phyloP scores from a whole-genome alignment of 2,797 vertebrate genomes.

The Scleropages formosus region DNA sequence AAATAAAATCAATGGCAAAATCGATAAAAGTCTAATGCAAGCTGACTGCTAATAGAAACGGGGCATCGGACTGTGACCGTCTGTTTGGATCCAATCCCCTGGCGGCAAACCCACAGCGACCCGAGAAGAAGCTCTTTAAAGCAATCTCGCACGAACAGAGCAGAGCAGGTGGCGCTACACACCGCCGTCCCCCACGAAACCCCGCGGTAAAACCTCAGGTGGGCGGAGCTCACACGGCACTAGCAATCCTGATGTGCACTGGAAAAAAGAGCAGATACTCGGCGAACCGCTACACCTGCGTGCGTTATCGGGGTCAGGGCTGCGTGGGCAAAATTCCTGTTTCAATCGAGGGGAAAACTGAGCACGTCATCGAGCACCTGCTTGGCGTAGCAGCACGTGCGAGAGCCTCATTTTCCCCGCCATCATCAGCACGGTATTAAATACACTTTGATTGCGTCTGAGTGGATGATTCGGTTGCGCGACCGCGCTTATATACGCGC shows the following conservation, averaged over 20 bases:
- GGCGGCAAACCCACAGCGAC: too few relatives aligned
- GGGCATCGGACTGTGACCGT: too few relatives aligned
- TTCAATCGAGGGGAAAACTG: background rate
- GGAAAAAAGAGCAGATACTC: too few relatives aligned
- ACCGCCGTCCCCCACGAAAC: background rate
- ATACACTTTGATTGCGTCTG: slow-evolving; percentile 50
- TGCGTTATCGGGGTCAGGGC: background rate
- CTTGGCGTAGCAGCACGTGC: slow-evolving; percentile 53
- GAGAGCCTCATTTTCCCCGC: slow-evolving; percentile 51
- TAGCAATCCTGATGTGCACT: background rate
- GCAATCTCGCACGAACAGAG: too few relatives aligned
- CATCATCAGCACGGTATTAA: slow-evolving; percentile 52
- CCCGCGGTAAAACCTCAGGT: too few relatives aligned
- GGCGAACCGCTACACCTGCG: background rate
- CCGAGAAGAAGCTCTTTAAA: too few relatives aligned
- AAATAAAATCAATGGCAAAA: too few relatives aligned
- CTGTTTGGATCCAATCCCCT: too few relatives aligned
- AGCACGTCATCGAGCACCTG: background rate
- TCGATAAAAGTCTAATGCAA: too few relatives aligned
- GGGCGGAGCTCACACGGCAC: background rate
- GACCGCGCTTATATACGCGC: background rate
- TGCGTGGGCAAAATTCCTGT: background rate
- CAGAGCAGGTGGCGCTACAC: too few relatives aligned
- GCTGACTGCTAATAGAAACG: too few relatives aligned
- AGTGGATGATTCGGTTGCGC: background rate